Percentiles rank a stretch among this genome's conserved stretches.
Evolutionary conservation across 2,797 vertebrate species (phyloP).

Genomic region (Enteromius afrohamiltoni): DNA sequence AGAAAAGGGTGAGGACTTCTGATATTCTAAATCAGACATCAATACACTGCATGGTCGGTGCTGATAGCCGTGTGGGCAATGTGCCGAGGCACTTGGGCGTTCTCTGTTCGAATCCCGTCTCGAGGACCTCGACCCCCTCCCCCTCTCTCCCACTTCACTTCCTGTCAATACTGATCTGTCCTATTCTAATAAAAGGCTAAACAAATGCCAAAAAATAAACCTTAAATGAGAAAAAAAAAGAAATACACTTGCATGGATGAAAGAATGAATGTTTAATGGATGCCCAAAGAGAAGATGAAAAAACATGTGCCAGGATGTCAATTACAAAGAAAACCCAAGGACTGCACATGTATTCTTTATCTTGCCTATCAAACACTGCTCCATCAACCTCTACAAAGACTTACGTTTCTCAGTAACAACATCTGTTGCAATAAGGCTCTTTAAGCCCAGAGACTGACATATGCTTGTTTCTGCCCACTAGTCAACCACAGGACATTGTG

Average conservation of each 20-base stretch:
- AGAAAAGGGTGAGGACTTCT: neutral
- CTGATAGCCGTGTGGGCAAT: too few relatives aligned
- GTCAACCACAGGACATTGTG: neutral
- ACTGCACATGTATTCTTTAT: neutral
- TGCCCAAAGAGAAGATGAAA: neutral
- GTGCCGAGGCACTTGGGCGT: too few relatives aligned
- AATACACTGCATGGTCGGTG: neutral
- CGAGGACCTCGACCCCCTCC: too few relatives aligned
- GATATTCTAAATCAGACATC: neutral
- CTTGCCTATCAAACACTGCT: neutral
- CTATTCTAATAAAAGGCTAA: too few relatives aligned
- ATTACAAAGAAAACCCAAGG: neutral
- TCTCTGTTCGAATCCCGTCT: too few relatives aligned
- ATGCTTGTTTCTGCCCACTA: conserved; percentile 17
- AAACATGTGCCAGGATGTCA: neutral
- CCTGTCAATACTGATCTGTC: too few relatives aligned
- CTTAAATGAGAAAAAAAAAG: neutral
- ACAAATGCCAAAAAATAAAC: too few relatives aligned
- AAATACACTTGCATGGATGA: neutral
- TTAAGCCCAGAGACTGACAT: conserved; percentile 13
- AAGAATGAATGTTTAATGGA: neutral
- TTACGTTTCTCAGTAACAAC: neutral
- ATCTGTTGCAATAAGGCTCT: neutral
- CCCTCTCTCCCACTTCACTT: too few relatives aligned
- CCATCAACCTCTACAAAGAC: neutral